Percentiles rank a stretch among this genome's conserved stretches.
phyloP scores from a whole-genome alignment of 1,140 invertebrate genomes.

The Drosophila elegans region DNA sequence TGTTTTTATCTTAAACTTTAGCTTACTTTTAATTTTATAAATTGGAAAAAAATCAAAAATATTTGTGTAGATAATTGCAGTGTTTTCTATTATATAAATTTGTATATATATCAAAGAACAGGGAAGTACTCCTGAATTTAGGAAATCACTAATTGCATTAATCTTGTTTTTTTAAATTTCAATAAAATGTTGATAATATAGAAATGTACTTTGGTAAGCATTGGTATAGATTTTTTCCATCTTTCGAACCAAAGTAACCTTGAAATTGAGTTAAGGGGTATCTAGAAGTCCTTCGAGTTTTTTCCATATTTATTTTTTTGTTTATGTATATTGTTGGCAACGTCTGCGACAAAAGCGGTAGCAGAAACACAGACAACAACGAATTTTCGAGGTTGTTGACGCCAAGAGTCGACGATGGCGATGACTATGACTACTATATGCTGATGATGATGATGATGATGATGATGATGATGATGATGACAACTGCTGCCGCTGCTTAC shows the following conservation, averaged over 20 bases:
- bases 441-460: constrained; percentile 41
- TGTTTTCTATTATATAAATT: too few species aligned
- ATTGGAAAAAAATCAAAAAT: too few species aligned
- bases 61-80: too few species aligned
- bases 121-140: too few species aligned
- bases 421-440: constrained; percentile 18
- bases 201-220: too few species aligned
- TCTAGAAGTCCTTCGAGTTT: neutral
- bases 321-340: constrained; percentile 46
- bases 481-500: constrained; percentile 73
- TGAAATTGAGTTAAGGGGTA: neutral
- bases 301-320: constrained; percentile 6
- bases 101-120: too few species aligned
- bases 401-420: constrained; percentile 34
- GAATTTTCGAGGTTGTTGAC: constrained; percentile 77
- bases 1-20: neutral
- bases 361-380: constrained; percentile 51
- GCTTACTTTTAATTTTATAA: too few species aligned
- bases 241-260: too few species aligned
- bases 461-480: constrained; percentile 67
- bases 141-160: too few species aligned
- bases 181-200: too few species aligned
- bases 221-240: too few species aligned
- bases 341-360: constrained; percentile 70
- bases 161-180: too few species aligned